Conservation (phyloP, 2,888 invertebrate species). For the Nemoura dubitans region DNA sequence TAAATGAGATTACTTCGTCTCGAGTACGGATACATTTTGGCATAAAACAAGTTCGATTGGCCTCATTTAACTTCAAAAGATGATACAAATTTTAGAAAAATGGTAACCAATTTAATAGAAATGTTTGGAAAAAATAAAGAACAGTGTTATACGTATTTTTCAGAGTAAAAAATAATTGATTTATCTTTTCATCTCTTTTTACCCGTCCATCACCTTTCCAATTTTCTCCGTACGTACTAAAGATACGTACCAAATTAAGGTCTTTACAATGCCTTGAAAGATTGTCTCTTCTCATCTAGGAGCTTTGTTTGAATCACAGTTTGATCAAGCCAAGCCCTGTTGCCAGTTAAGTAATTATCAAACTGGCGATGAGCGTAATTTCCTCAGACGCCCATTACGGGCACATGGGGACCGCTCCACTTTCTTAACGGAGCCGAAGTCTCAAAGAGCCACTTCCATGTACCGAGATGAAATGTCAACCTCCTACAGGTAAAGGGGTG, state of each 20-base stretch:
- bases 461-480: not conserved
- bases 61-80: not conserved
- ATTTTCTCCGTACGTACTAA: not conserved
- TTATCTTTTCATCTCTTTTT: too few relatives aligned
- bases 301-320: not conserved
- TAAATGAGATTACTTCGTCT: constrained; percentile 3
- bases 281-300: not conserved
- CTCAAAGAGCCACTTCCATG: not conserved
- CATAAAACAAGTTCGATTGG: not conserved
- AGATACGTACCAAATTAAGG: not conserved
- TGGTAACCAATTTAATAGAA: too few relatives aligned
- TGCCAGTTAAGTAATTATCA: not conserved
- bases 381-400: constrained; percentile 7
- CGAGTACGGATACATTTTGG: not conserved
- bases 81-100: not conserved
- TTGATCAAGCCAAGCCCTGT: not conserved
- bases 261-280: not conserved
- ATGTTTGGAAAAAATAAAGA: too few relatives aligned
- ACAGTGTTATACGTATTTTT: too few relatives aligned
- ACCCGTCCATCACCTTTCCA: not conserved
- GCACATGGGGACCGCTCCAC: not conserved
- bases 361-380: not conserved
- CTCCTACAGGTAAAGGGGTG: not conserved
- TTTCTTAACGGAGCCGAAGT: not conserved
- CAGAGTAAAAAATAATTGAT: too few relatives aligned